These are phyloP conservation scores for Tenualosa thibaudeaui DNA, from an alignment of 2,797 vertebrate species.

Conservation along the genomic window DNA sequence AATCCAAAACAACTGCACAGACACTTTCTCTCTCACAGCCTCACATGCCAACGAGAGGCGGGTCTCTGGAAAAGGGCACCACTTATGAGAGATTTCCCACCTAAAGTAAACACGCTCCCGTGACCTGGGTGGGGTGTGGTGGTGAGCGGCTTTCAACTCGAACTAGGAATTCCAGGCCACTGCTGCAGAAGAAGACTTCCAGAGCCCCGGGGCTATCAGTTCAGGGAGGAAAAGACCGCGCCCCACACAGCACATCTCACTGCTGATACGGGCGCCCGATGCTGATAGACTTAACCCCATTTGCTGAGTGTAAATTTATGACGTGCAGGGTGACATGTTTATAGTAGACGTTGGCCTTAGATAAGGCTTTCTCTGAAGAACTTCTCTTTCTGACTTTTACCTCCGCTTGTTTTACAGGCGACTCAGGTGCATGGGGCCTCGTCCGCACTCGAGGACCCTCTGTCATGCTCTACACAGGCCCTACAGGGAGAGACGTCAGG, in stretches of 20 bases:
- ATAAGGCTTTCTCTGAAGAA: neutral
- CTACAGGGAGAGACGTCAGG: conserved; percentile 49
- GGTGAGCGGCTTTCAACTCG: neutral
- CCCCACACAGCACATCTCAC: neutral
- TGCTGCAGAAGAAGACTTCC: neutral
- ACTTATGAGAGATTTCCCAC: neutral
- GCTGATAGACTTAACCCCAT: neutral
- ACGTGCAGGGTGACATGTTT: neutral
- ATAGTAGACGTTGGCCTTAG: neutral
- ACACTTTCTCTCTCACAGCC: neutral
- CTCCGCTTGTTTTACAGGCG: conserved; percentile 66
- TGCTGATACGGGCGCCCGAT: neutral
- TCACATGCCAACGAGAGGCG: neutral
- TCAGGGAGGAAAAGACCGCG: neutral
- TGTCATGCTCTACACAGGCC: conserved; percentile 36
- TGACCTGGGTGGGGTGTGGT: neutral
- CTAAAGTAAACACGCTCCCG: conserved; percentile 3
- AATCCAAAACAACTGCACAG: neutral
- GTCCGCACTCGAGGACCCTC: conserved; percentile 65
- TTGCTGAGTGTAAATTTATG: conserved; percentile 1
- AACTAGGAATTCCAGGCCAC: neutral
- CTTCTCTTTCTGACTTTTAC: neutral
- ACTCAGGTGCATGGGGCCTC: conserved; percentile 67
- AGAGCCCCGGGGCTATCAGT: neutral
- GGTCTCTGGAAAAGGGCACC: conserved; percentile 15